Conservation (phyloP, 2,797 vertebrate species). For the Acipenser oxyrinchus region DNA sequence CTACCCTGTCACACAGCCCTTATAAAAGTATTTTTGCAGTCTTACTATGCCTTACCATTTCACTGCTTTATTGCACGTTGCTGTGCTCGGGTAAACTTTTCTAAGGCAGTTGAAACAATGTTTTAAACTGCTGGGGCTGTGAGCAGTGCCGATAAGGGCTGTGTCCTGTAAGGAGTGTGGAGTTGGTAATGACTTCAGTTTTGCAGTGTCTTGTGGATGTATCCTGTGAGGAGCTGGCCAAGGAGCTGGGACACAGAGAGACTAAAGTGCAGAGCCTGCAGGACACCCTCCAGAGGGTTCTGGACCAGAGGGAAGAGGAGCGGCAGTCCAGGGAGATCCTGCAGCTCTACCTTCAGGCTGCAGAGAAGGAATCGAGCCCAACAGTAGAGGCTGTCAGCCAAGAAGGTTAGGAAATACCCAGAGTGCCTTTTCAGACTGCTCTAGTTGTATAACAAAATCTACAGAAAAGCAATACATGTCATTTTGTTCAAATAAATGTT, state of each 20-base stretch:
- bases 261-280: constrained; percentile 59
- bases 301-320: constrained; percentile 82
- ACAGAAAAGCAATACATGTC: no score
- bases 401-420: constrained; percentile 31
- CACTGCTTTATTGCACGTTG: no score
- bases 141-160: neutral
- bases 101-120: no score
- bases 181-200: constrained; percentile 1
- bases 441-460: no score
- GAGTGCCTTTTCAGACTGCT: no score
- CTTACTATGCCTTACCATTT: no score
- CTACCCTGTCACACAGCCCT: no score
- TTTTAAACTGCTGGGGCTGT: neutral
- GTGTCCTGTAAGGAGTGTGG: constrained; percentile 3
- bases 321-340: constrained; percentile 81
- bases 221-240: constrained; percentile 62
- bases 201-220: constrained; percentile 72
- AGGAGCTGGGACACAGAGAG: constrained; percentile 56
- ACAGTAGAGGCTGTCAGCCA: constrained; percentile 10
- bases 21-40: no score
- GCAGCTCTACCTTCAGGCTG: constrained; percentile 69
- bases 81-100: no score
- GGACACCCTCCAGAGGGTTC: constrained; percentile 69
- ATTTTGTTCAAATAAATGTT: no score
- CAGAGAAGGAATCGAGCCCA: constrained; percentile 42